Conservation (phyloP, 2,113 vertebrate species). For the Xenus cinereus region DNA sequence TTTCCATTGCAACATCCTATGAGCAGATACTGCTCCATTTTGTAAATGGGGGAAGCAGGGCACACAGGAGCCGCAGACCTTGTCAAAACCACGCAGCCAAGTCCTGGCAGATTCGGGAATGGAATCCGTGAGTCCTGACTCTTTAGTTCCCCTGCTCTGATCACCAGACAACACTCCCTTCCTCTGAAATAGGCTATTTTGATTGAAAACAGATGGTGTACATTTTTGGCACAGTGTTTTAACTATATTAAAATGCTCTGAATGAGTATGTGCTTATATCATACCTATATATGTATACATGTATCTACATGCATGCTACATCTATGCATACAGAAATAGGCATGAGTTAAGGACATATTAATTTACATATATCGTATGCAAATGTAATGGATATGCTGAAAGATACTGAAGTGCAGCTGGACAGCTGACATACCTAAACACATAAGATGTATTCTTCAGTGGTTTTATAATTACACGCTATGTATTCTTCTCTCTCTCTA, state of each 20-base stretch:
- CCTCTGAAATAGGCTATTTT: constrained; percentile 60
- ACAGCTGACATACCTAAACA: constrained; percentile 58
- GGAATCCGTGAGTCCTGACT: constrained; percentile 40
- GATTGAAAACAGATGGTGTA: constrained; percentile 61
- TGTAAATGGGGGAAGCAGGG: constrained; percentile 13
- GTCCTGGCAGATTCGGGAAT: constrained; percentile 18
- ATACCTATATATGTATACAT: constrained; percentile 10
- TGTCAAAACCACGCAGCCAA: not conserved
- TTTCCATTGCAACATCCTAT: constrained; percentile 20
- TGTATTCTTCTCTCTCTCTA: constrained; percentile 13
- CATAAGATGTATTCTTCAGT: constrained; percentile 27
- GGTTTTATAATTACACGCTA: constrained; percentile 48
- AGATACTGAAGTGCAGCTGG: constrained; percentile 57
- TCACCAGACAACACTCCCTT: constrained; percentile 57
- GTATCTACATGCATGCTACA: not conserved
- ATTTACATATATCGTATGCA: constrained; percentile 45
- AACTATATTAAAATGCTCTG: constrained; percentile 61
- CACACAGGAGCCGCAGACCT: not conserved
- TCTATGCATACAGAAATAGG: constrained; percentile 33
- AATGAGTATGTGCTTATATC: constrained; percentile 60
- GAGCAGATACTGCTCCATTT: not conserved
- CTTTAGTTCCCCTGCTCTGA: constrained; percentile 43
- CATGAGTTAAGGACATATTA: constrained; percentile 47
- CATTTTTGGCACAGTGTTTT: constrained; percentile 43
- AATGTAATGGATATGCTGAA: constrained; percentile 59